These are phyloP conservation scores for Deladenus siricidicola DNA, from an alignment of 2,888 invertebrate genomes.

Conservation along the genomic window DNA sequence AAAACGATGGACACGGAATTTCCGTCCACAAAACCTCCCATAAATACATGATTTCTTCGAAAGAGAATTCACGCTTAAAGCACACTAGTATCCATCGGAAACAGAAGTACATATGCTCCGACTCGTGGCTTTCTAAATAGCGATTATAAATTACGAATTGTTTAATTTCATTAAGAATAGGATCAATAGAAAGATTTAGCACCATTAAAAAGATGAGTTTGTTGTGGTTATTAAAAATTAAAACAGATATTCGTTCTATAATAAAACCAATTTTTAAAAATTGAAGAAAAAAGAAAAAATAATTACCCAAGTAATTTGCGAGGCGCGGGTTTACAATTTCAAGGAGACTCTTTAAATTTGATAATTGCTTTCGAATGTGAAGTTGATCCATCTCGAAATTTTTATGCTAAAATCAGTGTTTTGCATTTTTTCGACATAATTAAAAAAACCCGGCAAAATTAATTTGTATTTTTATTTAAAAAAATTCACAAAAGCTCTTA, in stretches of 20 bases:
- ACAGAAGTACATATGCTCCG: conserved; percentile 95
- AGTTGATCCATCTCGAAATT: conserved; percentile 96
- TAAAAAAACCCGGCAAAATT: background rate
- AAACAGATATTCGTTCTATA: too few relatives aligned
- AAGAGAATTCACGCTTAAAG: conserved; percentile 86
- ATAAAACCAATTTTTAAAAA: background rate
- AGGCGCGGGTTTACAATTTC: conserved; percentile 75
- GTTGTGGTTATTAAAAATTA: too few relatives aligned
- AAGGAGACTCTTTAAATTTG: conserved; percentile 73
- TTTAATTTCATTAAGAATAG: too few relatives aligned
- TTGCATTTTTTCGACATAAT: background rate
- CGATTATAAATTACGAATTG: too few relatives aligned
- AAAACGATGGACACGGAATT: conserved; percentile 86
- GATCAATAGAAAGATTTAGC: too few relatives aligned
- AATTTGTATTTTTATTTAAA: background rate
- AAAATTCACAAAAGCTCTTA: conserved; percentile 57
- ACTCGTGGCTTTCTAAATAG: conserved; percentile 67
- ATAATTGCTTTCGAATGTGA: conserved; percentile 85
- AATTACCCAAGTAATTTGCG: conserved; percentile 68
- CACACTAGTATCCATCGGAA: conserved; percentile 93
- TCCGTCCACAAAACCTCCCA: conserved; percentile 73
- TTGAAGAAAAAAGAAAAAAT: background rate
- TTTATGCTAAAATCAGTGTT: conserved; percentile 65
- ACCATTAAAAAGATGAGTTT: too few relatives aligned
- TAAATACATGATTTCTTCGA: conserved; percentile 67